Conservation (phyloP, 2,888 invertebrate genomes). For the Octodonta nipae region DNA sequence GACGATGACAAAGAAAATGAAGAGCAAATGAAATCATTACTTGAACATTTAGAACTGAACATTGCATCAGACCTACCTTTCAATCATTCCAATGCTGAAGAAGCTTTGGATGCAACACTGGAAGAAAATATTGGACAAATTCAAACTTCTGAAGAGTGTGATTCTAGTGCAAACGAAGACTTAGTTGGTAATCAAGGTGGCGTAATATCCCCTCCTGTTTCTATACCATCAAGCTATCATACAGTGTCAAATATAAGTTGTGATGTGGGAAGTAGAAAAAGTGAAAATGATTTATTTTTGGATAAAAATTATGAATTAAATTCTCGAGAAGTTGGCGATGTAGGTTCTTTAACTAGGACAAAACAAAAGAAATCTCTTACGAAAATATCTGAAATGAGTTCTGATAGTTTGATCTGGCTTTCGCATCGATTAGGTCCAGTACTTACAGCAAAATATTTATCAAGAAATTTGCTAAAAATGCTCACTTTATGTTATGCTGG, state of each 20-base stretch:
- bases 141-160: constrained; percentile 34
- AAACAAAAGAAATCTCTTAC: constrained; percentile 14
- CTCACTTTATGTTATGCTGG: constrained; percentile 85
- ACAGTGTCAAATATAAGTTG: constrained; percentile 43
- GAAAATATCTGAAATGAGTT: constrained; percentile 74
- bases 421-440: constrained; percentile 89
- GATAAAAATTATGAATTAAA: constrained; percentile 11
- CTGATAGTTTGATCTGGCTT: constrained; percentile 80
- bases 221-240: constrained; percentile 47
- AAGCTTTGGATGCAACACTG: constrained; percentile 38
- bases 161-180: constrained; percentile 37
- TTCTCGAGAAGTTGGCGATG: constrained; percentile 11
- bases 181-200: constrained; percentile 21
- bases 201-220: constrained; percentile 49
- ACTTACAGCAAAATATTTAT: constrained; percentile 78
- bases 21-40: constrained; percentile 27
- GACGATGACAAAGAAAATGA: constrained; percentile 54
- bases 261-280: constrained; percentile 49
- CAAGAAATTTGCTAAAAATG: constrained; percentile 85
- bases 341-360: constrained; percentile 9
- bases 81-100: constrained; percentile 39
- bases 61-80: constrained; percentile 36
- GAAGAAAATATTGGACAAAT: constrained; percentile 28
- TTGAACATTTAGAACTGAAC: constrained; percentile 33
- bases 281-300: constrained; percentile 32